Percentiles rank a stretch among this genome's conserved stretches.
phyloP scores from a whole-genome alignment of 2,888 invertebrate species.

The Plebejus argus region DNA sequence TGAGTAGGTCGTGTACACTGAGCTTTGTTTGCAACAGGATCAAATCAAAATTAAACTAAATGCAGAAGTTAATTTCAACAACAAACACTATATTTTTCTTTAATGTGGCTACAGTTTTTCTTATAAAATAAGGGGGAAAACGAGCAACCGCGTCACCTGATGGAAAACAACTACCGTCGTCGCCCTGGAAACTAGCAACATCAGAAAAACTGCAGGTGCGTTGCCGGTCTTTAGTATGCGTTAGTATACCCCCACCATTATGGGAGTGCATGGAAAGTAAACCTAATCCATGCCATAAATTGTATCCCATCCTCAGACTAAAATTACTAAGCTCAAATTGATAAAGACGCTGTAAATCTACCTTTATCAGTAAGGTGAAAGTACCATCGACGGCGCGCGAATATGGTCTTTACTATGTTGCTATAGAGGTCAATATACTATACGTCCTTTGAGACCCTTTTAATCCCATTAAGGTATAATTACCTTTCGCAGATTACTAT shows the following conservation, averaged over 20 bases:
- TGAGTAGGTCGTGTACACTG: too few relatives aligned
- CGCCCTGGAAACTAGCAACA: too few relatives aligned
- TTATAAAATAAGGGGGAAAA: too few relatives aligned
- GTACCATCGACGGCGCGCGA: constrained; percentile 9
- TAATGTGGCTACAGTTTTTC: background rate
- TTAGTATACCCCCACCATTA: background rate
- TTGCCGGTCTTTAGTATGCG: too few relatives aligned
- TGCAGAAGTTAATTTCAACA: background rate
- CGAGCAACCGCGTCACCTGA: too few relatives aligned
- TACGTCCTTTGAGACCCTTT: background rate
- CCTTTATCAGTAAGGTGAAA: constrained; percentile 33
- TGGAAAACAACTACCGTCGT: too few relatives aligned
- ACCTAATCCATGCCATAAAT: constrained; percentile 24
- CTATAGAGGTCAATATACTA: background rate
- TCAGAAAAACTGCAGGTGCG: too few relatives aligned
- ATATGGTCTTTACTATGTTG: background rate
- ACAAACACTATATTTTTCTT: background rate
- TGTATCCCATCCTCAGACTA: constrained; percentile 25
- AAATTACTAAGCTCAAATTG: constrained; percentile 26
- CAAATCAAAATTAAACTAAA: background rate
- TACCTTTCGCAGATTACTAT: constrained; percentile 18
- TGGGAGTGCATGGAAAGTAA: constrained; percentile 12
- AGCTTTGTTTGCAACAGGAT: too few relatives aligned
- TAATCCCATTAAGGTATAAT: constrained; percentile 28
- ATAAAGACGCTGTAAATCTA: constrained; percentile 26